phyloP scores from a whole-genome alignment of 2,888 invertebrate genomes.

The Polyommatus icarus region DNA sequence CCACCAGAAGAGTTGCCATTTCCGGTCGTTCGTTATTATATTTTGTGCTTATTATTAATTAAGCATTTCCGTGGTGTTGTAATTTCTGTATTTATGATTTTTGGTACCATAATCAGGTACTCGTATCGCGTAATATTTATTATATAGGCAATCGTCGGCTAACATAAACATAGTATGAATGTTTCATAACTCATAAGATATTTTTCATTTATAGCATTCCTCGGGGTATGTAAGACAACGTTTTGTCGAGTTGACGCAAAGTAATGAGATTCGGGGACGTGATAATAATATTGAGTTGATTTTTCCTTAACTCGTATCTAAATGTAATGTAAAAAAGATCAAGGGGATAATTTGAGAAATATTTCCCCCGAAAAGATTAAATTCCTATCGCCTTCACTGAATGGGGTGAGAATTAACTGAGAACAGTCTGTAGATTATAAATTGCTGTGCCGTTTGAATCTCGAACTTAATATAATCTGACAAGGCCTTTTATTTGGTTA shows the following conservation, averaged over 20 bases:
- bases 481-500: background rate
- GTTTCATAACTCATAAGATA: too few species aligned
- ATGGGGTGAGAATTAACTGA: slow-evolving; percentile 14
- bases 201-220: background rate
- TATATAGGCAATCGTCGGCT: too few species aligned
- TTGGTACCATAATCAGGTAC: too few species aligned
- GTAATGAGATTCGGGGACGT: slow-evolving; percentile 9
- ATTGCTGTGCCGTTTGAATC: background rate
- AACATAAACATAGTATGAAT: too few species aligned
- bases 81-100: too few species aligned
- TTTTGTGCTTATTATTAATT: too few species aligned
- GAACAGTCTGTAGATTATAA: background rate
- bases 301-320: background rate
- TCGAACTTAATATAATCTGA: background rate
- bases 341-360: background rate
- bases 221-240: background rate
- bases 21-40: too few species aligned
- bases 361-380: slow-evolving; percentile 9
- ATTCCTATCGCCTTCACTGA: background rate
- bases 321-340: background rate
- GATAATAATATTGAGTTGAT: background rate
- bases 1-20: too few species aligned
- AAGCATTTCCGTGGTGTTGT: too few species aligned
- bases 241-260: slow-evolving; percentile 11
- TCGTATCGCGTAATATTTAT: too few species aligned